phyloP scores from a whole-genome alignment of 2,888 invertebrate species.

The Eugnorisma glareosa region DNA sequence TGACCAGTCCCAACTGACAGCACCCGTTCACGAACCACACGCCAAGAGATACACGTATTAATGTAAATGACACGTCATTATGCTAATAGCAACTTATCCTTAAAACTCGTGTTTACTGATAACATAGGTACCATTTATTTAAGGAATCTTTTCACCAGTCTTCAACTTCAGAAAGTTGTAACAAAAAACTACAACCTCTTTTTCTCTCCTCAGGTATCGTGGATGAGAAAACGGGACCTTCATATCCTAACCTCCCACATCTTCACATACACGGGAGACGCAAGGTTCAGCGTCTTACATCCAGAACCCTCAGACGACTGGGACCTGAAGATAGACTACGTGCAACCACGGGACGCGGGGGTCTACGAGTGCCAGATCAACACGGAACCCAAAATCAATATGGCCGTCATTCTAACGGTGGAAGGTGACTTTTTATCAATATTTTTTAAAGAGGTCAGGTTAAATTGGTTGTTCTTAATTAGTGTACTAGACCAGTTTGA shows the following conservation, averaged over 20 bases:
- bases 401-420: constrained; percentile 94
- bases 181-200: not conserved
- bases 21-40: no score
- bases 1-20: no score
- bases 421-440: constrained; percentile 91
- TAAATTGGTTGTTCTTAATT: not conserved
- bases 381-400: constrained; percentile 96
- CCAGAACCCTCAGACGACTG: constrained; percentile 96
- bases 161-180: not conserved
- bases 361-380: constrained; percentile 97
- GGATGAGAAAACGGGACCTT: constrained; percentile 95
- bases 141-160: not conserved
- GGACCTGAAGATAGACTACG: constrained; percentile 96
- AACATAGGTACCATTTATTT: not conserved
- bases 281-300: constrained; percentile 95
- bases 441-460: constrained; percentile 1
- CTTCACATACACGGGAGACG: constrained; percentile 97
- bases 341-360: constrained; percentile 95
- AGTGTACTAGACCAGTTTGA: not conserved
- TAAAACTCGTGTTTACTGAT: not conserved
- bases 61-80: not conserved
- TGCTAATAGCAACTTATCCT: not conserved
- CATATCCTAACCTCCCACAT: constrained; percentile 95
- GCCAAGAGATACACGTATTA: not conserved
- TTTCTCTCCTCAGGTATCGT: constrained; percentile 92